Evolutionary conservation across 2,888 invertebrate genomes (phyloP).

Genomic region (Zonitis immaculata): DNA sequence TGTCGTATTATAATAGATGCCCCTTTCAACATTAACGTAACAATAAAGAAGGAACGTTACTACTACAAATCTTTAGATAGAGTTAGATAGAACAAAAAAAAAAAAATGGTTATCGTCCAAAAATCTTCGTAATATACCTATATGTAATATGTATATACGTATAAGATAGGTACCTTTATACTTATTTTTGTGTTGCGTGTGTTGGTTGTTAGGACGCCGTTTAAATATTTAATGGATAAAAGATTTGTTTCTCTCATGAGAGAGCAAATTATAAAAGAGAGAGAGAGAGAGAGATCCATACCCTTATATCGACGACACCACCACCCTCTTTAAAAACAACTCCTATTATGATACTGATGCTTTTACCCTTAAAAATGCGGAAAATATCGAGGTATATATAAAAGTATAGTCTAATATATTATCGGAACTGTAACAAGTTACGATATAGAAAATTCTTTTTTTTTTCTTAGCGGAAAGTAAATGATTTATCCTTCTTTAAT

Average conservation of each 20-base stretch:
- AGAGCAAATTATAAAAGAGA: neutral
- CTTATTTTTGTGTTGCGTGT: too few relatives aligned
- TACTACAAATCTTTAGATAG: too few relatives aligned
- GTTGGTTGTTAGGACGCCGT: neutral
- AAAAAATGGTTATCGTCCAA: neutral
- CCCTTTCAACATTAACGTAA: neutral
- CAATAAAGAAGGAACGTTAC: neutral
- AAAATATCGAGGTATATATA: conserved; percentile 5
- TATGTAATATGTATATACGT: too few relatives aligned
- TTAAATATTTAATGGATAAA: conserved; percentile 7
- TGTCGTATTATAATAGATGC: conserved; percentile 6
- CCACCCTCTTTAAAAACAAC: neutral
- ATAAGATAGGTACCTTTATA: too few relatives aligned
- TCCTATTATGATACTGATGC: conserved; percentile 3
- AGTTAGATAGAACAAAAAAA: neutral
- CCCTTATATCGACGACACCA: too few relatives aligned
- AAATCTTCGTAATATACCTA: too few relatives aligned
- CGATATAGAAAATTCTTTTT: neutral
- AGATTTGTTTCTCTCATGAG: conserved; percentile 6
- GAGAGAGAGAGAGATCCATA: too few relatives aligned
- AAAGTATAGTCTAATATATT: conserved; percentile 4
- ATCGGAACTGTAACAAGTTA: conserved; percentile 5
- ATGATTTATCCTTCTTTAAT: conserved; percentile 6
- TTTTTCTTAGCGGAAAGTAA: neutral
- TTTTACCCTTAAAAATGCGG: conserved; percentile 4